Percentiles rank a stretch among this genome's conserved stretches.
Evolutionary conservation across 2,888 invertebrate species (phyloP).

Genomic region (Nomada ferruginata): DNA sequence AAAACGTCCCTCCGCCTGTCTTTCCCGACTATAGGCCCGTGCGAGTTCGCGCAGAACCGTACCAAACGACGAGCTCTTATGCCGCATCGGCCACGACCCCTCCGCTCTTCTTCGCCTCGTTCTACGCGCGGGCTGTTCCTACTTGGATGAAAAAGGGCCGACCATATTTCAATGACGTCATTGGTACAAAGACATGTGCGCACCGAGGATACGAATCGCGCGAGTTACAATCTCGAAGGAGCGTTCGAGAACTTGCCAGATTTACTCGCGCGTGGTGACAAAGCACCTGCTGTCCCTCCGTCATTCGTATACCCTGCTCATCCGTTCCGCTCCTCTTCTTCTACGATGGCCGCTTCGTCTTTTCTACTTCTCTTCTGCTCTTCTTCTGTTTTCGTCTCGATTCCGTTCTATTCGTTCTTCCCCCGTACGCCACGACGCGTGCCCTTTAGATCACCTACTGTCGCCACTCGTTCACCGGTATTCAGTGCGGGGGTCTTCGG

Average conservation of each 20-base stretch:
- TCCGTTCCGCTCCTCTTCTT: constrained; percentile 43
- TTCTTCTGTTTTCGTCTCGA: too few relatives aligned
- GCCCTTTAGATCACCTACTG: background rate
- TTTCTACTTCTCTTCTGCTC: background rate
- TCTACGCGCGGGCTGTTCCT: constrained; percentile 32
- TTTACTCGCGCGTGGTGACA: constrained; percentile 82
- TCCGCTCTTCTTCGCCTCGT: constrained; percentile 15
- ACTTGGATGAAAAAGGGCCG: constrained; percentile 56
- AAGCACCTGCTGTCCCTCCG: constrained; percentile 83
- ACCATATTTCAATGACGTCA: constrained; percentile 80
- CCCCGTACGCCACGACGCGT: background rate
- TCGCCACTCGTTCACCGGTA: background rate
- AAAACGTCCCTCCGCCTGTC: constrained; percentile 75
- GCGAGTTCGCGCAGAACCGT: constrained; percentile 55
- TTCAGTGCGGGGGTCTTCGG: background rate
- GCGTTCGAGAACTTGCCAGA: constrained; percentile 76
- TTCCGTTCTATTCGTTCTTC: too few relatives aligned
- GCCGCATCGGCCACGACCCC: constrained; percentile 37
- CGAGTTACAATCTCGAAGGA: constrained; percentile 71
- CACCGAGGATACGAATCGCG: constrained; percentile 65
- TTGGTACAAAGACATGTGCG: constrained; percentile 75
- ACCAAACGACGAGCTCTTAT: constrained; percentile 18
- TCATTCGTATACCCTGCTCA: constrained; percentile 70
- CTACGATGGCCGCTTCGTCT: background rate
- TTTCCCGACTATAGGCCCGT: constrained; percentile 63